Percentiles rank a stretch among this genome's conserved stretches.
These are phyloP conservation scores for Episyrphus balteatus DNA, from an alignment of 1,140 invertebrate species.

Conservation along the genomic window DNA sequence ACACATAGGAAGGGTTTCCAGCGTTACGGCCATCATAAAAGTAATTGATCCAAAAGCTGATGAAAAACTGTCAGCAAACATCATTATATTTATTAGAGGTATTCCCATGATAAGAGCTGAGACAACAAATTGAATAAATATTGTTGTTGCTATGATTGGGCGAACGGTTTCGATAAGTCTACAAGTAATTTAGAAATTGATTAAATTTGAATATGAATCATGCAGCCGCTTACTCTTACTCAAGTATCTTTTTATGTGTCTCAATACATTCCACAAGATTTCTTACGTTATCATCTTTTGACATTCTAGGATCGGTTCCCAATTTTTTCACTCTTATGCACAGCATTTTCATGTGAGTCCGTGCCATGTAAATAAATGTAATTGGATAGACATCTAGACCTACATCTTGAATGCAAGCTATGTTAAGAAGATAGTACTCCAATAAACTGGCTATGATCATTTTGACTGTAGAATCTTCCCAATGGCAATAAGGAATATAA, in stretches of 20 bases:
- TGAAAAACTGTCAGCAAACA: conserved; percentile 15
- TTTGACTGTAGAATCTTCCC: conserved; percentile 7
- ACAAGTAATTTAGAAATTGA: background rate
- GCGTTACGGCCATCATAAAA: conserved; percentile 13
- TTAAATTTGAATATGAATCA: background rate
- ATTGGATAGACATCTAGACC: conserved; percentile 19
- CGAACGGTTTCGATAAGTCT: conserved; percentile 6
- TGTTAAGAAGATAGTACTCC: conserved; percentile 16
- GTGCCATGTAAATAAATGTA: conserved; percentile 14
- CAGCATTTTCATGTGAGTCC: conserved; percentile 13
- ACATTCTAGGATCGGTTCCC: background rate
- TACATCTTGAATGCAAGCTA: conserved; percentile 18
- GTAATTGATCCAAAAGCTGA: conserved; percentile 12
- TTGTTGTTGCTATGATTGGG: conserved; percentile 18
- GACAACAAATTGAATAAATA: conserved; percentile 20
- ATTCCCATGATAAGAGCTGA: conserved; percentile 16
- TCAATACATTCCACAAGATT: conserved; percentile 13
- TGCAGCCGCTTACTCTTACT: conserved; percentile 3
- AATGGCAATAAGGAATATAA: conserved; percentile 15
- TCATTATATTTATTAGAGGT: conserved; percentile 19
- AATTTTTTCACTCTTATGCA: conserved; percentile 5
- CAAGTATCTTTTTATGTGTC: conserved; percentile 15
- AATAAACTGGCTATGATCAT: conserved; percentile 12
- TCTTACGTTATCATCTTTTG: conserved; percentile 9
- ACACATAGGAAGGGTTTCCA: conserved; percentile 18